phyloP scores from a whole-genome alignment of 2,888 invertebrate genomes.

The Drosophila melanosoma region DNA sequence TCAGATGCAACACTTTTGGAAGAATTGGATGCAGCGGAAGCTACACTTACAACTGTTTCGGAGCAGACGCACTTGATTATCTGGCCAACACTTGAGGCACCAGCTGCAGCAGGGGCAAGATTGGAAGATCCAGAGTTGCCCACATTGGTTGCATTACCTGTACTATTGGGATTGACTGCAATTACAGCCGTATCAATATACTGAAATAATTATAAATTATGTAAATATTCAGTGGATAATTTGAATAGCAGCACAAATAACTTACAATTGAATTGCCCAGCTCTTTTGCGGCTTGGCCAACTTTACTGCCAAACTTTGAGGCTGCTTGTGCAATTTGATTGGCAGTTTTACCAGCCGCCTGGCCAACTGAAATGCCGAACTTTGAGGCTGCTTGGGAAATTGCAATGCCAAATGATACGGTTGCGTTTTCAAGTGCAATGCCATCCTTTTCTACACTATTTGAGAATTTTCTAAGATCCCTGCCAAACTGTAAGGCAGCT shows the following conservation, averaged over 20 bases:
- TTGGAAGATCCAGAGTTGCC: not conserved
- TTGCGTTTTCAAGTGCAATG: conserved; percentile 38
- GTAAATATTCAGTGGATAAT: not conserved
- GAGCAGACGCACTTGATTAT: not conserved
- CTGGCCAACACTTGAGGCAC: not conserved
- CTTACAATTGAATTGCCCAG: conserved; percentile 11
- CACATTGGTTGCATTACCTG: not conserved
- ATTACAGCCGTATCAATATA: not conserved
- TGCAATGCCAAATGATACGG: conserved; percentile 46
- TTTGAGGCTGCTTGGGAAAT: conserved; percentile 53
- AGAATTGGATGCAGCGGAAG: not conserved
- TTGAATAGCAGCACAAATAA: not conserved
- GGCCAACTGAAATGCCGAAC: conserved; percentile 20
- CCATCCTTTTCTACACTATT: not conserved
- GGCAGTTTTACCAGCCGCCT: conserved; percentile 15
- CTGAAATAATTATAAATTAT: conserved; percentile 2
- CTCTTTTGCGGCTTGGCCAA: conserved; percentile 40
- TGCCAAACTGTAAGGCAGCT: conserved; percentile 46
- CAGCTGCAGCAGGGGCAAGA: not conserved
- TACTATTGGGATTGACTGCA: not conserved
- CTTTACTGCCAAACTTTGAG: conserved; percentile 45
- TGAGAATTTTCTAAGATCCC: conserved; percentile 25
- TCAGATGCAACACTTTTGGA: not conserved
- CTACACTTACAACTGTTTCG: not conserved
- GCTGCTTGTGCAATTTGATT: conserved; percentile 49